Evolutionary conservation across 2,113 vertebrate genomes (phyloP).

Genomic region (Albula glossodonta): DNA sequence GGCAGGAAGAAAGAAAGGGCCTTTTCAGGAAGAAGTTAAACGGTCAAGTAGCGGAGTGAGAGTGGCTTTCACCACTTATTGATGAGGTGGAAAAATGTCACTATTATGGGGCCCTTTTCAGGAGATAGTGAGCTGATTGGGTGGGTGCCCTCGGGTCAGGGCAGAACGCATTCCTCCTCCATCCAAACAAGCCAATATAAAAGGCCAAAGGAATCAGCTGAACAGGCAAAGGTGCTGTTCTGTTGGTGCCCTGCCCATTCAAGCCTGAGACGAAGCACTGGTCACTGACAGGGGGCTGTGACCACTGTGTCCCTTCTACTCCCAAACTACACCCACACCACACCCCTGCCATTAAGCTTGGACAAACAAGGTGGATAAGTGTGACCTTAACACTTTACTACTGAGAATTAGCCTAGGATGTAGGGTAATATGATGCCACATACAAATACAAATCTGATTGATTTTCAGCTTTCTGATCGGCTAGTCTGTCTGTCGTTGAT

Average conservation of each 20-base stretch:
- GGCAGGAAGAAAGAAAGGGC: conserved; percentile 70
- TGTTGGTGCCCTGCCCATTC: conserved; percentile 57
- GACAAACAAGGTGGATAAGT: background rate
- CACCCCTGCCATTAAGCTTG: background rate
- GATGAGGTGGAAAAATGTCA: conserved; percentile 82
- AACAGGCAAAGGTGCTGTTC: conserved; percentile 56
- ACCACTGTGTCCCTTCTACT: background rate
- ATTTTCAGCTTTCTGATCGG: background rate
- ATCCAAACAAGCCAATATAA: conserved; percentile 71
- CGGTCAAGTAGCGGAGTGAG: conserved; percentile 78
- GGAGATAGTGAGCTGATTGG: conserved; percentile 79
- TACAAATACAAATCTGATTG: background rate
- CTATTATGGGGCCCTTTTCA: conserved; percentile 78
- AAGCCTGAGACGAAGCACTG: conserved; percentile 22
- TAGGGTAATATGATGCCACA: background rate
- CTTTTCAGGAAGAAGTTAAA: conserved; percentile 82
- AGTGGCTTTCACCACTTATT: conserved; percentile 80
- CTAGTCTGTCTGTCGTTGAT: background rate
- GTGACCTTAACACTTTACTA: background rate
- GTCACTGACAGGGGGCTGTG: background rate
- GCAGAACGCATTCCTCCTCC: conserved; percentile 65
- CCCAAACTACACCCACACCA: background rate
- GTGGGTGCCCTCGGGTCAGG: conserved; percentile 76
- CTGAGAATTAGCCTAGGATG: background rate
- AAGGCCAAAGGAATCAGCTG: conserved; percentile 69